Percentiles rank a stretch among this genome's conserved stretches.
Conservation (phyloP, 2,888 invertebrate genomes). For the Acronicta psi region DNA sequence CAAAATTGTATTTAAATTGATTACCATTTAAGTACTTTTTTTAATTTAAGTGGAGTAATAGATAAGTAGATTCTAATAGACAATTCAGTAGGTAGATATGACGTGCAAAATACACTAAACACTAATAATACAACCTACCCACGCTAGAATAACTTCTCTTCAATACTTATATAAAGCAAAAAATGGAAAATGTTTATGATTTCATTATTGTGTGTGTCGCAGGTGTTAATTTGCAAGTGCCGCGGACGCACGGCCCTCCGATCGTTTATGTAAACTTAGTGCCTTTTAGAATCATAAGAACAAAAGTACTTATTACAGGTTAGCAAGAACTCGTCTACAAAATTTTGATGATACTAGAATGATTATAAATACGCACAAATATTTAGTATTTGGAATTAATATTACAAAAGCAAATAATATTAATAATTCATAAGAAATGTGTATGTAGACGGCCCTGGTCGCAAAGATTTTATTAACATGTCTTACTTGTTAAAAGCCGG, state of each 20-base stretch:
- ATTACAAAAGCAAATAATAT: conserved; percentile 19
- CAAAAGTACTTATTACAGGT: neutral
- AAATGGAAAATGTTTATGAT: conserved; percentile 22
- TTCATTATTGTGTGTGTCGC: conserved; percentile 20
- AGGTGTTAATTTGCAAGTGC: conserved; percentile 40
- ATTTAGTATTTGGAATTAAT: conserved; percentile 16
- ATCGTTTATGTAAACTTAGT: conserved; percentile 19
- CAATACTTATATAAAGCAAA: conserved; percentile 12
- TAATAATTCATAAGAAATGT: conserved; percentile 23
- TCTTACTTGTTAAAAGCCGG: conserved; percentile 51
- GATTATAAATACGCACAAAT: conserved; percentile 12
- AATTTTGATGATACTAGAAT: conserved; percentile 6
- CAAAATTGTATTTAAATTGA: no score
- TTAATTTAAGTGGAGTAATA: no score
- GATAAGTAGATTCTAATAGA: no score
- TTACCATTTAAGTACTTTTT: no score
- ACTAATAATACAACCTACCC: conserved; percentile 2
- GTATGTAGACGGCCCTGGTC: conserved; percentile 47
- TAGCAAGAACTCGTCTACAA: conserved; percentile 6
- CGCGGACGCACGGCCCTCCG: conserved; percentile 10
- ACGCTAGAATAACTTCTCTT: neutral
- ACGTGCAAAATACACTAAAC: no score
- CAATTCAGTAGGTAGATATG: no score
- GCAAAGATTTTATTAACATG: conserved; percentile 57
- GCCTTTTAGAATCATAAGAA: conserved; percentile 3